Evolutionary conservation across 2,113 vertebrate genomes (phyloP).

Genomic region (Callopanchax toddi): DNA sequence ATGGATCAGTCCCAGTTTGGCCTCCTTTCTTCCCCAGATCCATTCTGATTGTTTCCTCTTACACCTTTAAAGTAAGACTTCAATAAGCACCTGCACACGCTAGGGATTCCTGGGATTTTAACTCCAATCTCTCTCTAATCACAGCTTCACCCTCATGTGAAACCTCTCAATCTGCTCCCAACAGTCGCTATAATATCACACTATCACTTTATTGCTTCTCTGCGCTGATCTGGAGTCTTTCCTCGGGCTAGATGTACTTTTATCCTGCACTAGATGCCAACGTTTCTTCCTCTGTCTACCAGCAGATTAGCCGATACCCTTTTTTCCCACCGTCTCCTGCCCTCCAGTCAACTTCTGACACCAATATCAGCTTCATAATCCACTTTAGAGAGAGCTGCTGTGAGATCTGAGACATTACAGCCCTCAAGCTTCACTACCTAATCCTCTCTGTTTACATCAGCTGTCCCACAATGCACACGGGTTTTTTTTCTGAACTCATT

Average conservation of each 20-base stretch:
- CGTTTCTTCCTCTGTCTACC: constrained; percentile 48
- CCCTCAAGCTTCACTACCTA: constrained; percentile 47
- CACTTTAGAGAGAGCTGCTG: constrained; percentile 51
- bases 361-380: constrained; percentile 64
- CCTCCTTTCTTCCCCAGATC: constrained; percentile 13
- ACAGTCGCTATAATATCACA: constrained; percentile 39
- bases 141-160: constrained; percentile 51
- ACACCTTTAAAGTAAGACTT: constrained; percentile 50
- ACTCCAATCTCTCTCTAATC: constrained; percentile 66
- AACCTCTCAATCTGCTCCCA: constrained; percentile 25
- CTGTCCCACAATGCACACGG: constrained; percentile 32
- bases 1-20: constrained; percentile 34
- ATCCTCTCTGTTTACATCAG: constrained; percentile 47
- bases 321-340: constrained; percentile 21
- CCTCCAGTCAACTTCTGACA: constrained; percentile 56
- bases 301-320: constrained; percentile 39
- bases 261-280: constrained; percentile 55
- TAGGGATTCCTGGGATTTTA: constrained; percentile 57
- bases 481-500: constrained; percentile 41
- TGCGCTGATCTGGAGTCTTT: constrained; percentile 47
- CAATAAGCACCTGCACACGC: constrained; percentile 54
- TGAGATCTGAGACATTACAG: constrained; percentile 47
- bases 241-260: constrained; percentile 44
- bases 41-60: constrained; percentile 67
- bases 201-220: constrained; percentile 53